phyloP scores from a whole-genome alignment of 2,888 invertebrate genomes.

The Leptopilina drosophilae region DNA sequence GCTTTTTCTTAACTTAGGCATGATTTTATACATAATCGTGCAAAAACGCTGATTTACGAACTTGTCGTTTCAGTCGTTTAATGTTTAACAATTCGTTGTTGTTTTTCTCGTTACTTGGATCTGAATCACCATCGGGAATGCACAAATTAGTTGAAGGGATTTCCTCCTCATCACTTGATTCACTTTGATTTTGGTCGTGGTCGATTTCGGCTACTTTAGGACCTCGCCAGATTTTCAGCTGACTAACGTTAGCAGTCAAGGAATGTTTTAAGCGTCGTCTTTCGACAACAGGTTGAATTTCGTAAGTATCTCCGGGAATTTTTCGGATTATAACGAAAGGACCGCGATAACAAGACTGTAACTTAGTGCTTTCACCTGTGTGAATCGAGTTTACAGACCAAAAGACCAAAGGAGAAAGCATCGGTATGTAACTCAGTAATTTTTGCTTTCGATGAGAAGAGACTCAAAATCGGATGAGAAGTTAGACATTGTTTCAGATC shows the following conservation, averaged over 20 bases:
- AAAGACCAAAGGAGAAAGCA: constrained; percentile 49
- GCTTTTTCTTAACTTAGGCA: too few species aligned
- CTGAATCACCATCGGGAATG: constrained; percentile 53
- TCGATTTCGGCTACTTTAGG: background rate
- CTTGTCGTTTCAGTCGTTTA: background rate
- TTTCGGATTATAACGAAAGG: constrained; percentile 30
- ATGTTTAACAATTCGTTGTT: constrained; percentile 57
- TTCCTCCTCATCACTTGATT: constrained; percentile 49
- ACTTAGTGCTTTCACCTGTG: constrained; percentile 47
- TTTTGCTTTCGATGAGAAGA: constrained; percentile 39
- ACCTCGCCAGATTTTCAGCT: constrained; percentile 44
- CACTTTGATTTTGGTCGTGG: background rate
- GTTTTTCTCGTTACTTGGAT: constrained; percentile 50
- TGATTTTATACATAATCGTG: background rate
- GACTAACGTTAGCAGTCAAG: constrained; percentile 42
- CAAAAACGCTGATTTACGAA: background rate
- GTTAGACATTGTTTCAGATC: constrained; percentile 27
- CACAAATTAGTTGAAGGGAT: constrained; percentile 52
- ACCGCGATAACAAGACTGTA: constrained; percentile 44
- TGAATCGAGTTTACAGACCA: constrained; percentile 39
- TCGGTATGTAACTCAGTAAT: constrained; percentile 3
- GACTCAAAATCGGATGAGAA: constrained; percentile 34
- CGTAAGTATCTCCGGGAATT: constrained; percentile 45
- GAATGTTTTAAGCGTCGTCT: background rate
- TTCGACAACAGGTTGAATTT: constrained; percentile 14